A percentile compares a stretch with the other conserved stretches of the same genome.
These are phyloP conservation scores for Molanna angustata DNA, from an alignment of 2,888 invertebrate genomes.

Conservation along the genomic window DNA sequence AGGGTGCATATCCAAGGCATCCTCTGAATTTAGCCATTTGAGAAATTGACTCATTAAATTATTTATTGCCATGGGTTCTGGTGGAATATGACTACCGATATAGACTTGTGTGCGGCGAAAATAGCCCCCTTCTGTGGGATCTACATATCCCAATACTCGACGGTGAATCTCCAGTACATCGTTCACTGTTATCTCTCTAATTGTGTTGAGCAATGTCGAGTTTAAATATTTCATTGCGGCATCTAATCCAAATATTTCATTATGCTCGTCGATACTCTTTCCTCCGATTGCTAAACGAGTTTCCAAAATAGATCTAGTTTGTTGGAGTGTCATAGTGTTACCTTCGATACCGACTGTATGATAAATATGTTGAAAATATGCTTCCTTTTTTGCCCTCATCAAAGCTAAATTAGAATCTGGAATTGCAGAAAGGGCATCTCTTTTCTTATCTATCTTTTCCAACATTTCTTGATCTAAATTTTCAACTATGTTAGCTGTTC, in stretches of 20 bases:
- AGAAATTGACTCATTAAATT: constrained; percentile 83
- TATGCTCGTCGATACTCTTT: constrained; percentile 94
- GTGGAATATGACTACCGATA: constrained; percentile 93
- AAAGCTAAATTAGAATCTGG: constrained; percentile 78
- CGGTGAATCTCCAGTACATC: constrained; percentile 92
- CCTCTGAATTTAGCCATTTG: constrained; percentile 91
- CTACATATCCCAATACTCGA: constrained; percentile 91
- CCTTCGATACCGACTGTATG: constrained; percentile 98
- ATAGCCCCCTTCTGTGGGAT: constrained; percentile 87
- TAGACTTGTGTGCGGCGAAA: constrained; percentile 89
- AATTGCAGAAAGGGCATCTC: constrained; percentile 76
- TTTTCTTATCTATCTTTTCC: constrained; percentile 77
- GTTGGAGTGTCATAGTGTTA: constrained; percentile 91
- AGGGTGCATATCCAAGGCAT: constrained; percentile 82
- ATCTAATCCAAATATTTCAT: constrained; percentile 93
- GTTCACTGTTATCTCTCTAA: constrained; percentile 74
- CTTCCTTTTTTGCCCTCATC: constrained; percentile 87
- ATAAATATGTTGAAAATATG: constrained; percentile 94
- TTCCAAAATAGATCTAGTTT: constrained; percentile 89
- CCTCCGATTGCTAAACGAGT: constrained; percentile 74
- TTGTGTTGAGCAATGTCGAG: constrained; percentile 72
- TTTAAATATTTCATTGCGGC: constrained; percentile 92
- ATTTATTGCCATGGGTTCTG: constrained; percentile 78
- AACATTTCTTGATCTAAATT: constrained; percentile 81
- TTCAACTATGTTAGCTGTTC: constrained; percentile 86